Conservation (phyloP, 1,140 invertebrate species). For the Neodiprion lecontei region DNA sequence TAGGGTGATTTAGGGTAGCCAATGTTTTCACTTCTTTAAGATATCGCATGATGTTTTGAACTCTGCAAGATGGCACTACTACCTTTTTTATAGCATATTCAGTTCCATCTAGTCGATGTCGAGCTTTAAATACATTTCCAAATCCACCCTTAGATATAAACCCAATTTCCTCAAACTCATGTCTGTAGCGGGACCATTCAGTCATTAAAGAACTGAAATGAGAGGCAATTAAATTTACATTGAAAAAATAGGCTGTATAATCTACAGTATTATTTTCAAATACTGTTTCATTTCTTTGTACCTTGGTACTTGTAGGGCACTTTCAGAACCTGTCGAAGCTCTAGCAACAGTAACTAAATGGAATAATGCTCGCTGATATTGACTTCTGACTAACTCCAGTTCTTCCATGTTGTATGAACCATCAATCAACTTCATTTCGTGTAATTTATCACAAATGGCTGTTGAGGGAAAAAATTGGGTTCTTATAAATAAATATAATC, state of each 20-base stretch:
- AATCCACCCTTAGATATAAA: constrained; percentile 81
- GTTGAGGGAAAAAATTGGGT: constrained; percentile 27
- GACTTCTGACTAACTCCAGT: constrained; percentile 69
- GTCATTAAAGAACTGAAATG: constrained; percentile 27
- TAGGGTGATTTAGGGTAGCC: constrained; percentile 78
- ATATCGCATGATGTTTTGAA: constrained; percentile 68
- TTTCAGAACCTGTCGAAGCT: constrained; percentile 53
- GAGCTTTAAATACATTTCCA: constrained; percentile 69
- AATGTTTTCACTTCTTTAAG: constrained; percentile 81
- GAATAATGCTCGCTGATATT: constrained; percentile 70
- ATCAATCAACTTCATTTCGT: constrained; percentile 72
- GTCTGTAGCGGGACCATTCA: constrained; percentile 73
- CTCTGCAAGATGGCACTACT: constrained; percentile 67
- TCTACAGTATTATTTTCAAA: neutral
- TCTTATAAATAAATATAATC: constrained; percentile 16
- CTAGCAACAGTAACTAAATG: constrained; percentile 66
- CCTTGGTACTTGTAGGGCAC: constrained; percentile 38
- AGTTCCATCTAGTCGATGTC: constrained; percentile 75
- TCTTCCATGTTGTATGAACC: constrained; percentile 70
- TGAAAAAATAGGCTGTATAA: constrained; percentile 11
- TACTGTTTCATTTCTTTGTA: constrained; percentile 17
- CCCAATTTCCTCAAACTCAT: constrained; percentile 76
- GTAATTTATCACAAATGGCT: constrained; percentile 70
- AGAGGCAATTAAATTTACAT: constrained; percentile 11
- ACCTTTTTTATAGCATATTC: constrained; percentile 87